Evolutionary conservation across 2,888 invertebrate species (phyloP), one percentile per base, ranked within the genome.

Genomic region (Cryptocheilus praepositus): DNA sequence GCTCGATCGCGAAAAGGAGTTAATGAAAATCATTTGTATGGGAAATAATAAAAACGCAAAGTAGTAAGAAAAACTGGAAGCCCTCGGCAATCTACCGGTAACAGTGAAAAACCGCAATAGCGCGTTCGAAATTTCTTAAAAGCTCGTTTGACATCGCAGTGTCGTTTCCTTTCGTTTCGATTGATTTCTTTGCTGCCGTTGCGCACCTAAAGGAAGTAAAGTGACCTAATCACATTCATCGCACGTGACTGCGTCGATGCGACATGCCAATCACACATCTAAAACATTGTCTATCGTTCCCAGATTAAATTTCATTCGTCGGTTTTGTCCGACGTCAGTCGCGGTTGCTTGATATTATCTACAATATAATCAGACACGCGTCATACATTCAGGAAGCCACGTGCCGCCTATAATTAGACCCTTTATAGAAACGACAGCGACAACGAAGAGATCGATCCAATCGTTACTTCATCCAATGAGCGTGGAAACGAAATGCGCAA

Each of bases 121-220:
- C 16, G 54, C 25, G 46, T 56, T n/a, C 55, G 49, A 60, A 64
- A 61, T 60, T 66, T 15, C 59, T 51, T 8, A 19, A 51, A 19
- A 18, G 19, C 52, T 2, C 46, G 61, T 53, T 51, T 28, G 22
- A 54, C 13, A 18, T 28, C 18, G 54, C 22, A 4, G 15, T 52
- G 13, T 52, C n/a, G 15, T 52, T 22, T 52, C 21, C 25, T n/a
- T 25, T 5, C 36, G 11, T n/a, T 28, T 18, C 28, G 54, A 54
- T 28, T 28, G 25, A 25, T 36, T 16, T 54, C 54, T 25, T 54
- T 8, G 28, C 54, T 25, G 36, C 53, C 53, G 22, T 25, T 53
- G 22, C n/a, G 7, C 21, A 8, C 7, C 15, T 11, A 11, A 25
- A 11, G 1, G 11, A n/a, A 3, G 21, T 19, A n/a, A 53, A 18